Evolutionary conservation across 2,888 invertebrate genomes (phyloP), one percentile per base, ranked within the genome.

Genomic region (Drosophila paranaensis): DNA sequence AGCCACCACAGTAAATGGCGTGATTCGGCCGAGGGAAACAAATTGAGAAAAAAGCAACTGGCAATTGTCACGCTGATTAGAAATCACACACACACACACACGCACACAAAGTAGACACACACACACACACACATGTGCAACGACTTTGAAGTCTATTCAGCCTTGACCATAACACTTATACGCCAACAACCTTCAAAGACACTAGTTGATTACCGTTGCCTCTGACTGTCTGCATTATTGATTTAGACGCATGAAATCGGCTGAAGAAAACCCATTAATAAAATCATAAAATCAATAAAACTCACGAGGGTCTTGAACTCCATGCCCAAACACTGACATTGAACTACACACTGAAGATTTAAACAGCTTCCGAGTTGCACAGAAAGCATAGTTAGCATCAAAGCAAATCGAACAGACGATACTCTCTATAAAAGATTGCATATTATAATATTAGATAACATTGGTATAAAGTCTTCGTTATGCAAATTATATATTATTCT

Each of bases 131-230:
- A 37, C 71, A 60, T 63, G 65, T 63, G 67, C 73, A 79, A 68
- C 68, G 63, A 60, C 57, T 65, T 54, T 66, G 25, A 10, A 27
- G 54, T 58, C 56, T 39, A 58, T 20, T 65, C 54, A 65, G 63
- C 89, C 89, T 89, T 89, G 89, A 90, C 89, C 89, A 90, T 89
- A 87, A 89, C 90, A 84, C 85, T 87, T 77, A 79, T 80, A 76
- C 70, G 74, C 60, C 64, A 71, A 76, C 71, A 87, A 65, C 88
- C 89, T 90, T 88, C 74, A 76, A 78, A 88, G 83, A 88, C 83
- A 82, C 83, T 69, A 72, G 74, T 76, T 86, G 86, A 75, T 86
- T 74, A 77, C 82, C 82, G 82, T 82, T 83, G 80, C 70, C 75
- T 75, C 69, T 45, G 58, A 40, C 61, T 60, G 69, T 60, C 51